A percentile compares a stretch with the other conserved stretches of the same genome.
phyloP scores from a whole-genome alignment of 92 coral and sea anemone species.

The Scolanthus callimorphus region DNA sequence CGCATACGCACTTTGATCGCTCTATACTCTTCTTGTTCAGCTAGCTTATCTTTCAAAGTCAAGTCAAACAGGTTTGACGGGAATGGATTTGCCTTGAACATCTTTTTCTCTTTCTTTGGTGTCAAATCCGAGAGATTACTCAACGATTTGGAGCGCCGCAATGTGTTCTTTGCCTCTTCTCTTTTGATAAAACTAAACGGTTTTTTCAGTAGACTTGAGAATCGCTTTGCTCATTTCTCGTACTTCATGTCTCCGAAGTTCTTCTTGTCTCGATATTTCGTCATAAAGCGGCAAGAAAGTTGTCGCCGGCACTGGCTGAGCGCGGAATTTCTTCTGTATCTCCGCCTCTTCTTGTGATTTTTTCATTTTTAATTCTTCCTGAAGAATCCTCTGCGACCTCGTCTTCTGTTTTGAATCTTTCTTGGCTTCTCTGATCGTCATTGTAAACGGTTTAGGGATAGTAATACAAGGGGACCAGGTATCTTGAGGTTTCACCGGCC shows the following conservation, averaged over 20 bases:
- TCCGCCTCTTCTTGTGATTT: conserved; percentile 84
- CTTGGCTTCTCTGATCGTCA: conserved; percentile 93
- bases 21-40: conserved; percentile 94
- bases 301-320: conserved; percentile 97
- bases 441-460: conserved; percentile 90
- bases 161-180: conserved; percentile 70
- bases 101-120: conserved; percentile 56
- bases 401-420: conserved; percentile 71
- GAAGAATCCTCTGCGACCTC: conserved; percentile 80
- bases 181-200: conserved; percentile 87
- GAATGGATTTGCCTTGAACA: conserved; percentile 89
- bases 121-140: conserved; percentile 64
- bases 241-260: conserved; percentile 83
- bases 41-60: conserved; percentile 76
- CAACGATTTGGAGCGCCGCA: conserved; percentile 72
- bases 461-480: conserved; percentile 94
- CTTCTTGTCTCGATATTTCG: conserved; percentile 71
- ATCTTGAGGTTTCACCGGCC: conserved; percentile 26
- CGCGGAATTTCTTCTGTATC: conserved; percentile 88
- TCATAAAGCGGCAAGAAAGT: conserved; percentile 92
- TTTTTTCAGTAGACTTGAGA: conserved; percentile 84
- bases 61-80: conserved; percentile 87
- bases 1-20: conserved; percentile 77
- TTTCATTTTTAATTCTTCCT: conserved; percentile 74
- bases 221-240: conserved; percentile 87